Conservation (phyloP, 2,113 vertebrate species). For the Mola mola region DNA sequence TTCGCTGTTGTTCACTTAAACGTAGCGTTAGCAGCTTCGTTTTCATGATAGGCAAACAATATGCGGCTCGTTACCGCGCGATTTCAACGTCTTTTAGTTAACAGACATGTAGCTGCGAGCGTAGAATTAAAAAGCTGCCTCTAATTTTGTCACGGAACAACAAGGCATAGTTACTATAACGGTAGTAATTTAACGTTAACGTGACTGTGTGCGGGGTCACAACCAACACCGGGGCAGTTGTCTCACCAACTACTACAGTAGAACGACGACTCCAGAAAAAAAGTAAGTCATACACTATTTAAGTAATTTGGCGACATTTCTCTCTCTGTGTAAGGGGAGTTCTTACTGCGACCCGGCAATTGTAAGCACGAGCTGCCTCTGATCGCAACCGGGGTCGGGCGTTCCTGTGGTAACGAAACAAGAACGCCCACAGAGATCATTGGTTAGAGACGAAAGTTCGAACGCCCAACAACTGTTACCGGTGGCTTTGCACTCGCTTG, state of each 20-base stretch:
- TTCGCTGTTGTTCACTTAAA: slow-evolving; percentile 1
- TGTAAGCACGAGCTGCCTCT: too few species aligned
- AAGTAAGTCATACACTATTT: slow-evolving; percentile 24
- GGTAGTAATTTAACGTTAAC: slow-evolving; percentile 6
- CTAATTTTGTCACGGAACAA: background rate
- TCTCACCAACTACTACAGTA: background rate
- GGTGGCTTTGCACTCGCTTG: too few species aligned
- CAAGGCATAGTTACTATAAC: background rate
- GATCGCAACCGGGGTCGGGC: too few species aligned
- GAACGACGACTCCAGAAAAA: background rate
- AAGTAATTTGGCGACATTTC: too few species aligned
- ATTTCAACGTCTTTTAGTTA: background rate
- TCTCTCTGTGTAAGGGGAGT: too few species aligned
- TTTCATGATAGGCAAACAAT: slow-evolving; percentile 11
- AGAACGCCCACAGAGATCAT: too few species aligned
- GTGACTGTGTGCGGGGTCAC: background rate
- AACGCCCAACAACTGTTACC: too few species aligned
- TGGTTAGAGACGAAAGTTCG: too few species aligned
- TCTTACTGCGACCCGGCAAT: too few species aligned
- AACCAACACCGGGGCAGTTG: background rate
- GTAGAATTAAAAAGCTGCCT: background rate
- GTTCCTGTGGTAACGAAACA: too few species aligned
- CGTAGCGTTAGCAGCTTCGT: background rate
- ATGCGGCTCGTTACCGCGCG: background rate
- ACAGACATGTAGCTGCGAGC: background rate